Base-by-base conservation (phyloP, 2,888 invertebrate genomes). In the Choristoneura rosaceana region DNA sequence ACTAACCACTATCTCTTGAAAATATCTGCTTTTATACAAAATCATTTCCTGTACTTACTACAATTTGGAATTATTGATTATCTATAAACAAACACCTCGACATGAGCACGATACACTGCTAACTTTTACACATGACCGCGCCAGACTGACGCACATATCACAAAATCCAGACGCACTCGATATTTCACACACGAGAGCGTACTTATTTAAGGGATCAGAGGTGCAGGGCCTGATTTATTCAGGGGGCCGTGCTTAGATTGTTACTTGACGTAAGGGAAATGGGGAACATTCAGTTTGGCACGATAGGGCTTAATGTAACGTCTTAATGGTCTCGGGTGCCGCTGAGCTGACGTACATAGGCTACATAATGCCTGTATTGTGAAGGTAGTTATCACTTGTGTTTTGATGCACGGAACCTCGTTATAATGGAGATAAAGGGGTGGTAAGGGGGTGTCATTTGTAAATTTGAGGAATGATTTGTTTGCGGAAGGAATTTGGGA, bases 141-240 rank as follows among this genome's bases (percentile, higher is more conserved):
- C 78, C 58, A 58, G n/a, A 58, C 41, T 67, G 70, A 75, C 78
- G 75, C 75, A 73, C 75, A 75, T 73, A 41, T 59, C 67, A 68
- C 73, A 71, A 75, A 78, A 76, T 70, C 75, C 78, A 75, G 76
- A 77, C 79, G 77, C 79, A 81, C 83, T 93, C 90, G 89, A 92
- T 92, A 92, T 91, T 91, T 91, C 87, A 89, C 91, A 89, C 92
- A 91, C 92, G 90, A 86, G 85, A 82, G 84, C 83, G 85, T 86
- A 92, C 90, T 93, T 93, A 92, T 91, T 92, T 90, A 91, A 90
- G 86, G 92, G 91, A 92, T 92, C 91, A 89, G 89, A 91, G 90
- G 88, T 89, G 88, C 86, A 87, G 83, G 80, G 79, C 78, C 82
- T 91, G 92, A 92, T 91, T 92, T 93, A 92, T 93, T 89, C 89